Conservation (phyloP, 1,140 invertebrate species). For the Macrobrachium nipponense region DNA sequence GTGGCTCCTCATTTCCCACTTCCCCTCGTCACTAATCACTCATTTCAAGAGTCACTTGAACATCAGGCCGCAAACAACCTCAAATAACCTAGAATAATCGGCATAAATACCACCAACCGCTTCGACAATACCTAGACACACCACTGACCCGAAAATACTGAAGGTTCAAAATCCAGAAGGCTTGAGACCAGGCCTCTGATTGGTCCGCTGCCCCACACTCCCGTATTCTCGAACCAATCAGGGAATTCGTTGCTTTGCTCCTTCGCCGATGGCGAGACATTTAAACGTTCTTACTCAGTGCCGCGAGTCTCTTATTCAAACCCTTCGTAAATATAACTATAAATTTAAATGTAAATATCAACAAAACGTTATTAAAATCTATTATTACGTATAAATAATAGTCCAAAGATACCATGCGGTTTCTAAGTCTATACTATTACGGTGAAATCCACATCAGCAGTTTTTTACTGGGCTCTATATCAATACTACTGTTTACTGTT, state of each 20-base stretch:
- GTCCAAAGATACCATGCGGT: no score
- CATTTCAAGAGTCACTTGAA: neutral
- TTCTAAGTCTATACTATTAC: no score
- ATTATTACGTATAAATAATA: neutral
- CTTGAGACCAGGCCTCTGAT: constrained; percentile 17
- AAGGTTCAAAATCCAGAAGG: constrained; percentile 33
- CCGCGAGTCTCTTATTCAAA: no score
- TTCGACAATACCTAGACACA: neutral
- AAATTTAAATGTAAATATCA: neutral
- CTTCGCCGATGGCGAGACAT: neutral
- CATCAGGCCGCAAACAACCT: no score
- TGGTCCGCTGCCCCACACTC: constrained; percentile 1
- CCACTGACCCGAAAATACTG: constrained; percentile 48
- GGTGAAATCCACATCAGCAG: no score
- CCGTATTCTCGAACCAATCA: neutral
- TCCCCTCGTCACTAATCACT: neutral
- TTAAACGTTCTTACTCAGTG: constrained; percentile 20
- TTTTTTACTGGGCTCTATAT: no score
- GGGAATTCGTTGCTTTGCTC: no score
- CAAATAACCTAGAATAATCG: constrained; percentile 13
- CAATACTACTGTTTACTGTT: no score
- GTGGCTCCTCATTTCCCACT: neutral
- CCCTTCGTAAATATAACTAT: no score
- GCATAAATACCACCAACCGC: neutral
- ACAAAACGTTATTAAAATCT: neutral